Evolutionary conservation across 2,888 invertebrate species (phyloP).

Genomic region (Psylliodes chrysocephalus): DNA sequence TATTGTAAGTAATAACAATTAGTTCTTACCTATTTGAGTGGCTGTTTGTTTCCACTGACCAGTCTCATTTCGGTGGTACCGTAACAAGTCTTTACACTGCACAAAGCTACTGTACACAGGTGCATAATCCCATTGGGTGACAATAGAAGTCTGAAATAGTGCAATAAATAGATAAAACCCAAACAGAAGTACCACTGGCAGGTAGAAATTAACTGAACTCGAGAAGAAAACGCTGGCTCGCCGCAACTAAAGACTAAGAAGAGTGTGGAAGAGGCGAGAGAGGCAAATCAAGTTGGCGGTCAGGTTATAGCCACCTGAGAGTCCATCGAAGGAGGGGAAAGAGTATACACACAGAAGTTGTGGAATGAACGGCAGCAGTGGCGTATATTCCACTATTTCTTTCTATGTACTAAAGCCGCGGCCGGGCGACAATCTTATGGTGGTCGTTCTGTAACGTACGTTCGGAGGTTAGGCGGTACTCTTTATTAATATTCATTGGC

Average conservation of each 20-base stretch:
- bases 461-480: slow-evolving; percentile 23
- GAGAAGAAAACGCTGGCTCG: slow-evolving; percentile 23
- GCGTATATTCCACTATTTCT: slow-evolving; percentile 61
- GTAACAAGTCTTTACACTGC: slow-evolving; percentile 12
- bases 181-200: slow-evolving; percentile 31
- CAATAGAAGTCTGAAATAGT: slow-evolving; percentile 14
- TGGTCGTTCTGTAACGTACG: slow-evolving; percentile 20
- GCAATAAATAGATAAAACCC: slow-evolving; percentile 30
- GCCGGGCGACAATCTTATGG: slow-evolving; percentile 33
- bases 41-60: neutral
- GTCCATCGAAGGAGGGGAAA: slow-evolving; percentile 43
- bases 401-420: slow-evolving; percentile 54
- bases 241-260: slow-evolving; percentile 36
- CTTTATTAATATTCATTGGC: slow-evolving; percentile 23
- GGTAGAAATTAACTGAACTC: slow-evolving; percentile 26
- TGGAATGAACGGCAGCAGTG: slow-evolving; percentile 61
- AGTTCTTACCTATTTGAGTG: slow-evolving; percentile 15
- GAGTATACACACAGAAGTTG: slow-evolving; percentile 56
- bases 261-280: slow-evolving; percentile 18
- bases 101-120: slow-evolving; percentile 30
- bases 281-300: slow-evolving; percentile 44
- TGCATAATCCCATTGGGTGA: slow-evolving; percentile 23
- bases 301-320: slow-evolving; percentile 46
- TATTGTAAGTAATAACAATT: neutral
- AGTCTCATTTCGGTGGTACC: neutral